These are phyloP conservation scores for Drosophila mercatorum DNA, from an alignment of 2,888 invertebrate genomes.

Conservation along the genomic window DNA sequence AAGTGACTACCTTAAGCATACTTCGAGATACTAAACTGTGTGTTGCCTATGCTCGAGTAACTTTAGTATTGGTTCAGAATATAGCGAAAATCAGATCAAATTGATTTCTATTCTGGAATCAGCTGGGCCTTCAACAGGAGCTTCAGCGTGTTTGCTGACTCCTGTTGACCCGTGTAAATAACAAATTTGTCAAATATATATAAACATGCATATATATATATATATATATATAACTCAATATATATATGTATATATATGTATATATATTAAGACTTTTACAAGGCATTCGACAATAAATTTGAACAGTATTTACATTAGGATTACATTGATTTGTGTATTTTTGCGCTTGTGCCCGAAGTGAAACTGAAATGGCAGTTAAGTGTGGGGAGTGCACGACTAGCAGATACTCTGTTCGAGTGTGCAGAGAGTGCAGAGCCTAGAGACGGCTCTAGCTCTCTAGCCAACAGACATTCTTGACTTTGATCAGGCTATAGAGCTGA, in stretches of 20 bases:
- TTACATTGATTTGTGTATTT: constrained; percentile 9
- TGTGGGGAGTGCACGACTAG: neutral
- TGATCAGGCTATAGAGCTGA: no score
- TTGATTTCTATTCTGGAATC: neutral
- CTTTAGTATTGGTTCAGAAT: no score
- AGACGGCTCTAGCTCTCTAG: no score
- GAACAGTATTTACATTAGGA: neutral
- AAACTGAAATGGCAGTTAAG: neutral
- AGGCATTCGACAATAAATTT: neutral
- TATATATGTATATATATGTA: neutral
- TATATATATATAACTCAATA: neutral
- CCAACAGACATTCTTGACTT: no score
- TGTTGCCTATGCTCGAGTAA: no score
- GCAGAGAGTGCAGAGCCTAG: no score
- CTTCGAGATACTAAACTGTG: no score
- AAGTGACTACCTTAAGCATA: neutral
- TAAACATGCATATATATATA: no score
- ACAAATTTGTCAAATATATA: neutral
- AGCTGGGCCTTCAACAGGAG: neutral
- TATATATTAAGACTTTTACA: neutral
- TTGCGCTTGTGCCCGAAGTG: neutral
- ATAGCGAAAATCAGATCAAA: neutral
- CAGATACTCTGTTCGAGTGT: neutral
- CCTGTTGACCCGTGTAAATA: neutral
- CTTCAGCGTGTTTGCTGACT: neutral